phyloP scores from a whole-genome alignment of 2,888 invertebrate genomes.

The Ganaspis brasiliensis region DNA sequence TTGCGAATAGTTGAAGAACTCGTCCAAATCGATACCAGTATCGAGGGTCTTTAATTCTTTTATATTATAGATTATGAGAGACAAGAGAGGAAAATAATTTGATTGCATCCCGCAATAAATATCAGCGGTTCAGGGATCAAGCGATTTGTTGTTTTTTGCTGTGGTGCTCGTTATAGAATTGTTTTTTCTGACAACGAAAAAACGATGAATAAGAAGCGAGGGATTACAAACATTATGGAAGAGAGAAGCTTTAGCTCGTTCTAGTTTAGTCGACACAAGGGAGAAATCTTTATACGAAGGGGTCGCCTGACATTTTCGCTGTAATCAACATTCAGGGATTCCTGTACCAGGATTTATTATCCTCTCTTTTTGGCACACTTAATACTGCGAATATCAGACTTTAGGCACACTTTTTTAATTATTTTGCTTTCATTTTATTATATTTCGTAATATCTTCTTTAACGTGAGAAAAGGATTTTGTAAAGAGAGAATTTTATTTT shows the following conservation, averaged over 20 bases:
- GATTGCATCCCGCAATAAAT: slow-evolving; percentile 22
- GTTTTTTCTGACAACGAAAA: not conserved
- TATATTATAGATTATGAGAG: slow-evolving; percentile 17
- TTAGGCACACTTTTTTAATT: too few relatives aligned
- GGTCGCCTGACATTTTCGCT: slow-evolving; percentile 14
- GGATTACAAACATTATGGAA: slow-evolving; percentile 15
- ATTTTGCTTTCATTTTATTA: too few relatives aligned
- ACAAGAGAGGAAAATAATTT: slow-evolving; percentile 24
- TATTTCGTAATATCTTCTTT: too few relatives aligned
- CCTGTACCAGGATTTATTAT: not conserved
- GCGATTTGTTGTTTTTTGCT: slow-evolving; percentile 6
- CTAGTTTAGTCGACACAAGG: slow-evolving; percentile 4
- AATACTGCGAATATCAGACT: not conserved
- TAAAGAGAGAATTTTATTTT: too few relatives aligned
- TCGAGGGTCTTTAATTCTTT: slow-evolving; percentile 1
- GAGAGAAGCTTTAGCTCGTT: slow-evolving; percentile 24
- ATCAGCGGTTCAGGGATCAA: slow-evolving; percentile 5
- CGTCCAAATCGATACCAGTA: not conserved
- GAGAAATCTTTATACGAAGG: slow-evolving; percentile 12
- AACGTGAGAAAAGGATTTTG: too few relatives aligned
- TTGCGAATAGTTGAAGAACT: slow-evolving; percentile 5
- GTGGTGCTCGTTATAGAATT: slow-evolving; percentile 12
- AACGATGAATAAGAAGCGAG: slow-evolving; percentile 29
- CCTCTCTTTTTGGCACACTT: not conserved
- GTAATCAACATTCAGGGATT: slow-evolving; percentile 8